Base-by-base conservation (phyloP, 2,888 invertebrate genomes). In the Lycaena phlaeas region DNA sequence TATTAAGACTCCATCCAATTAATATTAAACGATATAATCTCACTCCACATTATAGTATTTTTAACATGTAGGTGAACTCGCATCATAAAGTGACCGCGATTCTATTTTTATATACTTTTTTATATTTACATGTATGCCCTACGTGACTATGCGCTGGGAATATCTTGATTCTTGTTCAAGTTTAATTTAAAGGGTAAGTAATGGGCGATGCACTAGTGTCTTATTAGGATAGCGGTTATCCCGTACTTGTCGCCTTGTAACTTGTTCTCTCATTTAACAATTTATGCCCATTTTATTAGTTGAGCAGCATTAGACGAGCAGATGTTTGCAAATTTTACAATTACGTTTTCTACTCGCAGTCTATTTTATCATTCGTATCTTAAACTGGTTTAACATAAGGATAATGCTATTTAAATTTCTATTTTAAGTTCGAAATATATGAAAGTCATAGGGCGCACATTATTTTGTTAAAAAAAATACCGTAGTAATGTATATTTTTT, bases 181-280 rank as follows among this genome's bases (percentile, higher is more conserved):
- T 64, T 71, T 63, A 64, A 67, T 61, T 67, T 68, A 55, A 66
- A 68, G 67, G 50, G 63, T 61, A 68, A 73, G 73, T 65, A 68
- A 60, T 63, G 58, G 57, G 52, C 51, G 49, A 53, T 53, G 46
- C 42, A 51, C 41, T 43, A 48, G 52, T 50, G 54, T 51, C 45
- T 59, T 64, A 59, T 69, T 66, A 57, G 56, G 53, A 54, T 66
- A 68, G 66, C 65, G 67, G 62, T 17, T 34, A 22, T 34, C 34
- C 34, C 12, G 18, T 18, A 6, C 7, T 9, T 14, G 14, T 29
- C 22, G 22, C 22, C 18, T 34, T 12, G 17, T 7, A 30, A 30
- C 34, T 18, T 9, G 12, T 34, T 34, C 18, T 34, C 18, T 22
- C 34, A 18, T 22, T 22, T 34, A 11, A 34, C 34, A 34, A 34